Evolutionary conservation across 2,888 invertebrate genomes (phyloP).

Genomic region (Polyploca ridens): DNA sequence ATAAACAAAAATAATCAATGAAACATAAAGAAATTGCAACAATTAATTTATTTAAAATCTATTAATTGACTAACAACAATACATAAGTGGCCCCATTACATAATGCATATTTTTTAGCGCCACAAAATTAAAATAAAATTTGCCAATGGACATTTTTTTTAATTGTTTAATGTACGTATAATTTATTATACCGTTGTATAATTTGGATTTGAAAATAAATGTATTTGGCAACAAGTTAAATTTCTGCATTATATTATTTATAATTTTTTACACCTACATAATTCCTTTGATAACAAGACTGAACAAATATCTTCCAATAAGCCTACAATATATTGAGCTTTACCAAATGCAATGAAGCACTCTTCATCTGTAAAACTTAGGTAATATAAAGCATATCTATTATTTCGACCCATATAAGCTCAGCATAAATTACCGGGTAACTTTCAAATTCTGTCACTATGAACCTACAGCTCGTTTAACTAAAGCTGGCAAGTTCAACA

Average conservation of each 20-base stretch:
- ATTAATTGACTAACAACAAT: slow-evolving; percentile 63
- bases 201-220: no score
- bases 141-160: background rate
- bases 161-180: no score
- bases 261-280: background rate
- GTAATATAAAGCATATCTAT: no score
- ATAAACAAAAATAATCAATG: slow-evolving; percentile 45
- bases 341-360: background rate
- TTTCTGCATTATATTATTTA: background rate
- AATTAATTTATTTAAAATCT: slow-evolving; percentile 47
- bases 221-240: no score
- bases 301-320: background rate
- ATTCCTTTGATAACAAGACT: background rate
- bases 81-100: background rate
- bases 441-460: no score
- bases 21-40: slow-evolving; percentile 52
- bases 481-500: no score
- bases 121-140: background rate
- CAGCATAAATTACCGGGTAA: no score
- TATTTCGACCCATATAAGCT: no score
- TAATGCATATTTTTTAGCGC: background rate
- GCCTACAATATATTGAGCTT: background rate
- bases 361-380: background rate
- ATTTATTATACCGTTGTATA: no score
- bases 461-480: no score